Conservation (phyloP, 2,113 vertebrate genomes). For the Saguinus imperator region DNA sequence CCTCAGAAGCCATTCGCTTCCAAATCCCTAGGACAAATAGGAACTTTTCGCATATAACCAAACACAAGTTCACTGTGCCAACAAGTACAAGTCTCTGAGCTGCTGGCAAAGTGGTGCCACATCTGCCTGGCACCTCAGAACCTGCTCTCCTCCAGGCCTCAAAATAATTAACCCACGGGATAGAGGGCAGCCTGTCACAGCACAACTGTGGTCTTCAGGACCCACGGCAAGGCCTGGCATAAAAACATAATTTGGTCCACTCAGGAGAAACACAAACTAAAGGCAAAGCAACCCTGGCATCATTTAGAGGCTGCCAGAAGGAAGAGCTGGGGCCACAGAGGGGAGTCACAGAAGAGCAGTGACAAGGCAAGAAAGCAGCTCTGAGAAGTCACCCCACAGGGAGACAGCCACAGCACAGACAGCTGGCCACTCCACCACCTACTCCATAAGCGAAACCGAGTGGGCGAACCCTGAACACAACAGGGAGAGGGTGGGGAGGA, state of each 20-base stretch:
- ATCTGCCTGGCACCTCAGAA: background rate
- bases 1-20: background rate
- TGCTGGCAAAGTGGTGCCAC: background rate
- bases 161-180: fast-evolving
- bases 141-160: background rate
- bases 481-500: background rate
- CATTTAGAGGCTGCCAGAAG: background rate
- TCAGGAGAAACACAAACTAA: background rate
- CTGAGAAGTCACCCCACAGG: background rate
- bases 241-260: background rate
- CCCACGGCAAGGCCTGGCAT: background rate
- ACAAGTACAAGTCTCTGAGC: background rate
- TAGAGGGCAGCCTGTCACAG: background rate
- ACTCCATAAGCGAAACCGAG: fast-evolving
- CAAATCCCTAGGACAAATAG: background rate
- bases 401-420: fast-evolving
- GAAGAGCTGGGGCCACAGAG: fast-evolving
- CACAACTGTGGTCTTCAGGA: background rate
- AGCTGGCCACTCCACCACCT: too few species aligned
- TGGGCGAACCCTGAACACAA: too few species aligned
- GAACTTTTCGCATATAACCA: background rate
- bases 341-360: background rate
- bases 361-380: background rate
- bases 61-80: background rate
- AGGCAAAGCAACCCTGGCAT: background rate